Percentiles rank a stretch among this genome's conserved stretches.
phyloP scores from a whole-genome alignment of 2,113 vertebrate genomes.

The Microtus montanus region DNA sequence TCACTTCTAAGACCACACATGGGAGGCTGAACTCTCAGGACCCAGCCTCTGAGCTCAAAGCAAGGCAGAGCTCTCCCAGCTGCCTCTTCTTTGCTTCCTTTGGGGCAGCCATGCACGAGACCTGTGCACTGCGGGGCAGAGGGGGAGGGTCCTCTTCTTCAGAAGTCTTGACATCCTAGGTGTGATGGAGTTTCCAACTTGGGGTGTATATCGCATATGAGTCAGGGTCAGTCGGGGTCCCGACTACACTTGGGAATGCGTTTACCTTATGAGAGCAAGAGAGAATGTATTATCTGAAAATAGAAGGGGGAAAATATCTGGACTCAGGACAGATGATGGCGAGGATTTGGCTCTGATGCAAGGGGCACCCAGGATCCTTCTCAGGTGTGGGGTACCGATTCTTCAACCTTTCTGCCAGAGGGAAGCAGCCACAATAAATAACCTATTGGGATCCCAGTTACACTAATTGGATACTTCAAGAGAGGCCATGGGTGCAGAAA shows the following conservation, averaged over 20 bases:
- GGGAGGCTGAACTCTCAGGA: background rate
- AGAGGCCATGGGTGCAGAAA: fast-evolving
- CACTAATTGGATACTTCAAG: fast-evolving
- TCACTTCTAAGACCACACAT: no score
- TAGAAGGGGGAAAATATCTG: background rate
- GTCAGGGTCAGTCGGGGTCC: background rate
- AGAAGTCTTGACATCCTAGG: background rate
- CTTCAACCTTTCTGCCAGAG: background rate
- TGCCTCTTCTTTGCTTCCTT: no score
- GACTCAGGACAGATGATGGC: background rate
- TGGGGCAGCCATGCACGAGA: fast-evolving
- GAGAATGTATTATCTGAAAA: background rate
- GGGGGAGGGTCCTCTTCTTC: background rate
- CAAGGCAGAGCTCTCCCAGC: background rate
- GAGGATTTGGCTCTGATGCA: background rate
- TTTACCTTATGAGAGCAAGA: background rate
- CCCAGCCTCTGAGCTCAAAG: background rate
- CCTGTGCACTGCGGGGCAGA: background rate
- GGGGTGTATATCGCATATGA: fast-evolving
- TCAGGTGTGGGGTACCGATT: background rate
- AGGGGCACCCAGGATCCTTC: background rate
- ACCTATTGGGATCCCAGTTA: fast-evolving
- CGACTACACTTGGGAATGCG: background rate
- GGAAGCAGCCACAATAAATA: fast-evolving
- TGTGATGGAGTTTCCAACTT: background rate